These are phyloP conservation scores for Aegotheles bennettii DNA, from an alignment of 2,113 vertebrate genomes.

Conservation along the genomic window DNA sequence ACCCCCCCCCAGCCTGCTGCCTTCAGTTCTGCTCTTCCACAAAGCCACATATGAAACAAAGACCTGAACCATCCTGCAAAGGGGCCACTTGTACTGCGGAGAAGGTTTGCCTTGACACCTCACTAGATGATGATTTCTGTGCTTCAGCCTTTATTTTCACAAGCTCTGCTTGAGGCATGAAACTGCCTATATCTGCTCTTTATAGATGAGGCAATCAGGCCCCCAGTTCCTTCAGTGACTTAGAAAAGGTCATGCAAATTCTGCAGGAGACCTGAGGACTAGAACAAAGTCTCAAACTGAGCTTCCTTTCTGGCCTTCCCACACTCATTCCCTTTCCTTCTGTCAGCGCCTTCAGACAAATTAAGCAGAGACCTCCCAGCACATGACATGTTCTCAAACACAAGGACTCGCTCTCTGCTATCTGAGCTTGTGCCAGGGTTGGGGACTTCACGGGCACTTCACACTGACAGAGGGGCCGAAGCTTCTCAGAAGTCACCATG, in stretches of 20 bases:
- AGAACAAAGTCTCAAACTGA: not conserved
- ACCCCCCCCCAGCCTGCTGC: not conserved
- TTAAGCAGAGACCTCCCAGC: not conserved
- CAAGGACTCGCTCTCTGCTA: not conserved
- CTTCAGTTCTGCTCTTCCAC: not conserved
- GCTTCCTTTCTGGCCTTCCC: not conserved
- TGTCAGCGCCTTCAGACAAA: not conserved
- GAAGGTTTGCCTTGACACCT: not conserved
- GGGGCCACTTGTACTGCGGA: not conserved
- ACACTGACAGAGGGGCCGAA: not conserved
- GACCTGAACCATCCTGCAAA: not conserved
- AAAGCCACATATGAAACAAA: not conserved
- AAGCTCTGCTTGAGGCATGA: not conserved
- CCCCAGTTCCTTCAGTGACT: not conserved
- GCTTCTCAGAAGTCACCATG: not conserved
- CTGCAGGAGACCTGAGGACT: not conserved
- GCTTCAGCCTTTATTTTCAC: not conserved
- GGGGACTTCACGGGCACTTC: not conserved
- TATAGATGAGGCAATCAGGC: not conserved
- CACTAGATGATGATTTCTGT: rapidly evolving
- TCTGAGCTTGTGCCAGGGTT: not conserved
- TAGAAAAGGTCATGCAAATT: not conserved
- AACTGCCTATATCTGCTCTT: not conserved
- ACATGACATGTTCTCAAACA: not conserved
- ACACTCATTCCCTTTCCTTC: not conserved